Evolutionary conservation across 2,113 vertebrate genomes (phyloP), one percentile per base, ranked within the genome.

Genomic region (Sapayoa aenigma): DNA sequence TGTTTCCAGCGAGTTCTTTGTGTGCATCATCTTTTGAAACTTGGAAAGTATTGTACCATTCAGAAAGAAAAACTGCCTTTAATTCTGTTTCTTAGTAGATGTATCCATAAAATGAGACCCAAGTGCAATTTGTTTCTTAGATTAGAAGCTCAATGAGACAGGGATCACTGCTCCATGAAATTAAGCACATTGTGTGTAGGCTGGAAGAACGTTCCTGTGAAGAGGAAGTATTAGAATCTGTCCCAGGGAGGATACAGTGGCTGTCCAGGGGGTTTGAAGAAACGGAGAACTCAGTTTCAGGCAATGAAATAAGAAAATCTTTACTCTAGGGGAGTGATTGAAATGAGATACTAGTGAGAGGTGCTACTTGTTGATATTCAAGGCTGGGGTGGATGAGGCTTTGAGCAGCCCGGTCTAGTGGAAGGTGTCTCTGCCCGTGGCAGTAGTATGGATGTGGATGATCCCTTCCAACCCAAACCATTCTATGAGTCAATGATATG

Each of bases 131-230:
- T 87, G 52, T 52, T 91, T 78, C 78, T 91, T 65, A 78, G 84
- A 94, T 95, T 84, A 28, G 91, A 81, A 84, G 72, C 73, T 92
- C 84, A 72, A 15, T 84, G 73, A 82, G 86, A 92, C 47, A 60
- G 84, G 47, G 77, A 94, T 94, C 96, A 89, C 53, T 89, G 94
- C 89, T 93, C 89, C 84, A 94, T 94, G 93, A 97, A 97, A 96
- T 96, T 88, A 92, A 77, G 35, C 65, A 59, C 1, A 0, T 41
- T 63, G 46, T 47, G n/a, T 81, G 56, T 17, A 60, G 77, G 68
- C 65, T 84, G 44, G 56, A 85, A 69, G 59, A 92, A 63, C 0
- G 0, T 44, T 89, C 62, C 60, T 65, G 75, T 68, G 44, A 72
- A 89, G 19, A 56, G 9, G 1, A 25, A 72, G 6, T 6, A 37